A percentile compares a stretch with the other conserved stretches of the same genome.
These are phyloP conservation scores for Jordanella pulchra DNA, from an alignment of 2,797 vertebrate species.

Conservation along the genomic window DNA sequence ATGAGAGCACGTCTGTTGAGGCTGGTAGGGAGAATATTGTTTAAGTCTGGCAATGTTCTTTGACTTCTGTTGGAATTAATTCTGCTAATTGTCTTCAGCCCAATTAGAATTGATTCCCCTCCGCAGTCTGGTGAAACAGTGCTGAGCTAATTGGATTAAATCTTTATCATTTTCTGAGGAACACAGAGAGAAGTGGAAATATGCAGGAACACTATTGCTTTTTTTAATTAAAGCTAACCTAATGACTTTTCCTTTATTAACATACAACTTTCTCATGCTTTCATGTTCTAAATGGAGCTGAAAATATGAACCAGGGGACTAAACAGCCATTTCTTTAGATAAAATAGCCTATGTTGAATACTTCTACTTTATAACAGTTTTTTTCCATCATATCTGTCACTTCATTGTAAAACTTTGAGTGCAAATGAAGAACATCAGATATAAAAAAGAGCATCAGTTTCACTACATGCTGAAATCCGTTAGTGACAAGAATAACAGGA, in stretches of 20 bases:
- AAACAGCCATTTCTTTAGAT: conserved; percentile 46
- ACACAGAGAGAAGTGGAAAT: conserved; percentile 72
- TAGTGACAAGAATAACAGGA: conserved; percentile 80
- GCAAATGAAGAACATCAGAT: conserved; percentile 41
- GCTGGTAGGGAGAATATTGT: conserved; percentile 72
- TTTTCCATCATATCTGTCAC: conserved; percentile 15
- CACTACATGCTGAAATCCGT: conserved; percentile 67
- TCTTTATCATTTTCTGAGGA: conserved; percentile 83
- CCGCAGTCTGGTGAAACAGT: conserved; percentile 80
- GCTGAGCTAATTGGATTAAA: conserved; percentile 85
- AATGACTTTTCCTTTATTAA: conserved; percentile 77
- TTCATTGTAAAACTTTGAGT: conserved; percentile 62
- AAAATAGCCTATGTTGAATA: conserved; percentile 27
- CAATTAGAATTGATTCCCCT: conserved; percentile 85
- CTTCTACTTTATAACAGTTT: conserved; percentile 18
- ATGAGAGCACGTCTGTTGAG: conserved; percentile 62
- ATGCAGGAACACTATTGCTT: conserved; percentile 72
- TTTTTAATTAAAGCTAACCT: conserved; percentile 79
- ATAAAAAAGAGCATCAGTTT: conserved; percentile 68
- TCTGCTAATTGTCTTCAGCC: conserved; percentile 85
- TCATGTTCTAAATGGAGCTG: conserved; percentile 52
- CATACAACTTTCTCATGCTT: conserved; percentile 62
- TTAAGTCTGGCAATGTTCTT: conserved; percentile 79
- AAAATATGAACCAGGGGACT: conserved; percentile 43
- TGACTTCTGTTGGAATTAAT: conserved; percentile 83